Evolutionary conservation across 1,140 invertebrate genomes (phyloP).

Genomic region (Halotydeus destructor): DNA sequence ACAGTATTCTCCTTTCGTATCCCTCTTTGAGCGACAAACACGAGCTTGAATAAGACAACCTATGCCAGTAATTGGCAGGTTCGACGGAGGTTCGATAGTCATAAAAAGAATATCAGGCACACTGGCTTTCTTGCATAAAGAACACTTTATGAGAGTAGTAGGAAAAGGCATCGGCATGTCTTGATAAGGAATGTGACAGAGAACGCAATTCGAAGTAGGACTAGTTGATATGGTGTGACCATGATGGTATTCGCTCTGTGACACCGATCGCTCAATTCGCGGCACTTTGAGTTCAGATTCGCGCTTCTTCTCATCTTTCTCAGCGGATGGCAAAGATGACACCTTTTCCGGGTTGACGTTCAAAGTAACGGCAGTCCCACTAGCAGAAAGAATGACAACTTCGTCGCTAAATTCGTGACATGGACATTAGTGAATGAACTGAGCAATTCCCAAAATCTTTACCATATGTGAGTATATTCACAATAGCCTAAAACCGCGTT

Average conservation of each 20-base stretch:
- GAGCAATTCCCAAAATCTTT: slow-evolving; percentile 20
- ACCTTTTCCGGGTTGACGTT: no score
- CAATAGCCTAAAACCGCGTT: slow-evolving; percentile 82
- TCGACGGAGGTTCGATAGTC: slow-evolving; percentile 60
- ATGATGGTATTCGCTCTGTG: no score
- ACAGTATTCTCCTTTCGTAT: slow-evolving; percentile 57
- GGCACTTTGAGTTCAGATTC: no score
- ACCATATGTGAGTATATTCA: slow-evolving; percentile 74
- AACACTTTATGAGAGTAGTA: slow-evolving; percentile 40
- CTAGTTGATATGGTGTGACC: neutral
- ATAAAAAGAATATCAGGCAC: slow-evolving; percentile 77
- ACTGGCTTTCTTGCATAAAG: slow-evolving; percentile 47
- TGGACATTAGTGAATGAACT: neutral
- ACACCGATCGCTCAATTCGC: no score
- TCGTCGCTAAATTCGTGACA: slow-evolving; percentile 73
- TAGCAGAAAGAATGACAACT: slow-evolving; percentile 75
- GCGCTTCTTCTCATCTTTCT: no score
- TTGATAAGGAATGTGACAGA: slow-evolving; percentile 62
- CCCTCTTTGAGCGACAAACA: slow-evolving; percentile 53
- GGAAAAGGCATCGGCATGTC: slow-evolving; percentile 44
- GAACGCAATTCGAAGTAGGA: slow-evolving; percentile 16
- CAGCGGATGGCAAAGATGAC: no score
- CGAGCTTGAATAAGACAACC: slow-evolving; percentile 38
- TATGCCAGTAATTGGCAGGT: slow-evolving; percentile 44
- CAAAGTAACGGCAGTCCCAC: slow-evolving; percentile 78